Base-by-base conservation (phyloP, 2,113 vertebrate species). In the Chaetorhynchus papuensis region DNA sequence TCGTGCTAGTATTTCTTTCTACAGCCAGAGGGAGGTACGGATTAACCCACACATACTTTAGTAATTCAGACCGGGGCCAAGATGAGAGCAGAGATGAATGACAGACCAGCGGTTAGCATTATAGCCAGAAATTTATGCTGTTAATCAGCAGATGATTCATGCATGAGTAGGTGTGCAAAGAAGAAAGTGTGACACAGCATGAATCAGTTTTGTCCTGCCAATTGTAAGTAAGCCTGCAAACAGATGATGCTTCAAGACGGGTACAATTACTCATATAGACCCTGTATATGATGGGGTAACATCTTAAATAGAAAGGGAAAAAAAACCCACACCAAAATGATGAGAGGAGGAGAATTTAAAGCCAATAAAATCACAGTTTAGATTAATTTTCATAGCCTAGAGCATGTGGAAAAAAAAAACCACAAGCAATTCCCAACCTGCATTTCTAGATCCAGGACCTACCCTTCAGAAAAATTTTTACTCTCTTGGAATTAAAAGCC, bases 81-180 rank as follows among this genome's bases (percentile, higher is more conserved):
- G 1, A 7, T 47, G 54, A 70, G 24, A 74, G 37, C 31, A 15
- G 18, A 84, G 27, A 31, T 7, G 35, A 83, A 71, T 37, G 56
- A 60, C 35, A 77, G 22, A 68, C 1, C 52, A 78, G 56, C 0
- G 0, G 20, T 30, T 70, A 63, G 28, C 17, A 15, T 35, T 49
- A 56, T 1, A 79, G 39, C 24, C 70, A 80, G 15, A 74, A 35
- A 72, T 49, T 7, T 35, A 65, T 19, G 30, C 22, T 39, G 26
- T 57, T 74, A 74, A 45, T 71, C 60, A 56, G 33, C 2, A 9
- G 44, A 64, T 75, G 69, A 95, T 44, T 44, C 47, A 17, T 42
- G 28, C 33, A 30, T 35, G 57, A 87, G 41, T 49, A 75, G 28
- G n/a, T 45, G 24, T 44, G n/a, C 56, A 60, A 82, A 60, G 37